Evolutionary conservation across 2,113 vertebrate genomes (phyloP).

Genomic region (Ceuthmochares aereus): DNA sequence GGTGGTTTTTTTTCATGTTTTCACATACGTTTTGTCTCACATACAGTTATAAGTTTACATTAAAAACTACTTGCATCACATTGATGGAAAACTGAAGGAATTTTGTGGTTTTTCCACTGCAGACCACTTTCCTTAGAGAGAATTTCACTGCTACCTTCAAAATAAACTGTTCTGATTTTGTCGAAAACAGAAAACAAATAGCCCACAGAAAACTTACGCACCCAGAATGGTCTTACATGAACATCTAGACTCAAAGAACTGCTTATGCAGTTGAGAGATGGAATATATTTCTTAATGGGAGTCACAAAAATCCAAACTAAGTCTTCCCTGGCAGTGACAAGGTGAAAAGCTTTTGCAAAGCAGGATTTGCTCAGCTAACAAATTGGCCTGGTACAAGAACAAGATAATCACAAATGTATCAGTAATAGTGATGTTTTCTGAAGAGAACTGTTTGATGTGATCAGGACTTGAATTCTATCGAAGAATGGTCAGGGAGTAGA

Average conservation of each 20-base stretch:
- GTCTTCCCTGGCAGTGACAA: background rate
- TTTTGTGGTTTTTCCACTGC: background rate
- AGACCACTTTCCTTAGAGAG: background rate
- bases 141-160: background rate
- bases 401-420: background rate
- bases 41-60: background rate
- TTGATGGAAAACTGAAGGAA: background rate
- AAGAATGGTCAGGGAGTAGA: background rate
- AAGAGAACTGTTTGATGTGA: background rate
- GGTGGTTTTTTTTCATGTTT: background rate
- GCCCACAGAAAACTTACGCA: background rate
- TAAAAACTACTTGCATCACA: background rate
- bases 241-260: accelerated
- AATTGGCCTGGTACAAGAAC: background rate
- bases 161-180: background rate
- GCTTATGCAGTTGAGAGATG: background rate
- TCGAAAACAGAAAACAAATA: background rate
- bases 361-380: background rate
- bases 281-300: background rate
- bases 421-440: background rate
- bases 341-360: background rate
- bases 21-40: background rate
- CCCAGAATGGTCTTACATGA: background rate
- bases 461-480: background rate
- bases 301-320: background rate